phyloP scores from a whole-genome alignment of 1,140 invertebrate species.

The Centruroides sculpturatus region DNA sequence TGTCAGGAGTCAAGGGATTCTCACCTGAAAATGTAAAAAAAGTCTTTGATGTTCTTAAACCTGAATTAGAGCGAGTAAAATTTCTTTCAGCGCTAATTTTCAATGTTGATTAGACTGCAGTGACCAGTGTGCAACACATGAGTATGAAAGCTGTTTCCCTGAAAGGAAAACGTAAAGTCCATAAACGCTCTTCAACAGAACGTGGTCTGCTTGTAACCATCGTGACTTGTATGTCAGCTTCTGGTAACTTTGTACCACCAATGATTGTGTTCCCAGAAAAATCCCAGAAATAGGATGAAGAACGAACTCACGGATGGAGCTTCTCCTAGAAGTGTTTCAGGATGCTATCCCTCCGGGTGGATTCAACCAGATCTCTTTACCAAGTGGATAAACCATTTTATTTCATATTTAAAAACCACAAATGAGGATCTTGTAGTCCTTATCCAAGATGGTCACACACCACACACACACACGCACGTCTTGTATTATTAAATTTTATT shows the following conservation, averaged over 20 bases:
- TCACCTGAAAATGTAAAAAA: no score
- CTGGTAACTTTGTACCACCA: slow-evolving; percentile 3
- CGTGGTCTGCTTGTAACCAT: no score
- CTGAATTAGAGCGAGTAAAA: no score
- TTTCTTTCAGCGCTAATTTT: no score
- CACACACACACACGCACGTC: background rate
- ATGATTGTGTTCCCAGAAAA: slow-evolving; percentile 11
- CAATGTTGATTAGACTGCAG: no score
- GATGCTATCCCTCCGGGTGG: slow-evolving; percentile 4
- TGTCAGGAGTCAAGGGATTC: no score
- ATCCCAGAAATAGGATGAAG: background rate
- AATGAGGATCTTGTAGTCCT: slow-evolving; percentile 23
- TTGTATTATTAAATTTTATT: no score
- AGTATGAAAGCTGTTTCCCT: no score
- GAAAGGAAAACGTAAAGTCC: no score
- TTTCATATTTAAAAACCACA: slow-evolving; percentile 14
- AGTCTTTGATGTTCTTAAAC: no score
- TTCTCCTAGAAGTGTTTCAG: background rate
- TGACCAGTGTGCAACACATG: no score
- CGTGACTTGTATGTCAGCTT: background rate
- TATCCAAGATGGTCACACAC: slow-evolving; percentile 28
- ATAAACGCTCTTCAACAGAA: no score
- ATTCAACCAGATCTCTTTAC: slow-evolving; percentile 25
- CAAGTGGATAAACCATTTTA: slow-evolving; percentile 27
- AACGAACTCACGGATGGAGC: background rate